Percentiles rank a stretch among this genome's conserved stretches.
Evolutionary conservation across 2,888 invertebrate genomes (phyloP).

Genomic region (Diarsia brunnea): DNA sequence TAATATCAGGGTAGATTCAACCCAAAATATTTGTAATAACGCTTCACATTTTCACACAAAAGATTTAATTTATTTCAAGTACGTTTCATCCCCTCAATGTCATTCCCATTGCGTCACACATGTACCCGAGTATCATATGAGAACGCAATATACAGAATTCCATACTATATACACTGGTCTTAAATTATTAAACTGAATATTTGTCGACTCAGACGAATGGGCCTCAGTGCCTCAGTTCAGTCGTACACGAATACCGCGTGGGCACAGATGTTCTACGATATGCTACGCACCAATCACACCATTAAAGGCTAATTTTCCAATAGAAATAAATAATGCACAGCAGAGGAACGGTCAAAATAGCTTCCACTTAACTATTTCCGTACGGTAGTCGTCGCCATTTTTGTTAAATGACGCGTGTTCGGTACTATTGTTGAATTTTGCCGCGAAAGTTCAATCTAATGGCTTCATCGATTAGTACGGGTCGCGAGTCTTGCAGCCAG

Average conservation of each 20-base stretch:
- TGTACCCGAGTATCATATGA: conserved; percentile 77
- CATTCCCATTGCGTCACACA: conserved; percentile 72
- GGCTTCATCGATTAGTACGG: conserved; percentile 76
- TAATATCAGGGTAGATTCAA: not conserved
- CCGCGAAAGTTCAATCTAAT: conserved; percentile 79
- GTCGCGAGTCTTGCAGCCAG: conserved; percentile 69
- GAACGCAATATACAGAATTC: conserved; percentile 70
- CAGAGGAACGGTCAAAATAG: conserved; percentile 85
- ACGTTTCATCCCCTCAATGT: conserved; percentile 71
- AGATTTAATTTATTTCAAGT: conserved; percentile 14
- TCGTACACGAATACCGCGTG: conserved; percentile 84
- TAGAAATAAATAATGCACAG: conserved; percentile 87
- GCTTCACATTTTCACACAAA: not conserved
- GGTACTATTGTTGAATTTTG: conserved; percentile 82
- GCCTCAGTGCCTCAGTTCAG: conserved; percentile 75
- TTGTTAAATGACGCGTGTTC: conserved; percentile 73
- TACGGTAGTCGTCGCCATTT: conserved; percentile 79
- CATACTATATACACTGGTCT: conserved; percentile 77
- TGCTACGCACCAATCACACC: conserved; percentile 81
- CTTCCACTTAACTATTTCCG: conserved; percentile 80
- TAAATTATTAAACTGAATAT: conserved; percentile 88
- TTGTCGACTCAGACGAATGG: conserved; percentile 83
- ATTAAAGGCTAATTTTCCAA: conserved; percentile 88
- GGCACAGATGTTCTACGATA: conserved; percentile 79
- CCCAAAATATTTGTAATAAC: not conserved